Base-by-base conservation (phyloP, 2,888 invertebrate species). In the Scaptomyza reducta region DNA sequence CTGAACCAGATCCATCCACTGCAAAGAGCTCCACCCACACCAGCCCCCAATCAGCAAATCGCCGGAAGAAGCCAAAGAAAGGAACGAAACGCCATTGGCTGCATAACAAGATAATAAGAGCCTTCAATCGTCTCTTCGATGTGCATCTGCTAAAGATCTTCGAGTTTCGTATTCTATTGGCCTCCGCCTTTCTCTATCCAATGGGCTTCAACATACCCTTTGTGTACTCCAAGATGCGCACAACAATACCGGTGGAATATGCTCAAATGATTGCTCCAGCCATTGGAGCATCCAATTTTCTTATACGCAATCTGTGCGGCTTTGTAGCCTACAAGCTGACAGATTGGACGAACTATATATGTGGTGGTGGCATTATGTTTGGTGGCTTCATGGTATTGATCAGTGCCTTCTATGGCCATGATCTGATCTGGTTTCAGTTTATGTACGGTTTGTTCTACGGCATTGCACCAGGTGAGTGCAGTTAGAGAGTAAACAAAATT, bases 151-250 rank as follows among this genome's bases (percentile, higher is more conserved):
- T 91, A 47, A 51, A 55, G 0, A 56, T 58, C 18, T 76, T 74
- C 16, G 90, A 90, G 61, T 93, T 93, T 72, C 69, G 87, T 0
- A 33, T 92, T 7, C 74, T 93, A 22, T 69, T 91, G 2, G 56
- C 90, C 0, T 92, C 92, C 50, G 92, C 96, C 11, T 95, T 95
- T 65, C 91, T 96, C 60, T 95, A 95, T 0, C 94, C 95, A 87
- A 93, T 96, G 89, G 96, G 96, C 71, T 94, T 96, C 86, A 96
- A 95, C 88, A 94, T 96, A n/a, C 96, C 96, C 0, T 97, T 95
- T 89, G 93, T 95, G 73, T 96, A 94, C 86, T 92, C 95, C 4
- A 85, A 71, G 45, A 46, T 25, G 6, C 91, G 94, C 69, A 94
- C 94, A 1, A 84, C 89, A 1, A 92, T 94, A 27, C 74, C 74